Conservation (phyloP, 2,888 invertebrate species). For the Malthinus seriepunctatus region DNA sequence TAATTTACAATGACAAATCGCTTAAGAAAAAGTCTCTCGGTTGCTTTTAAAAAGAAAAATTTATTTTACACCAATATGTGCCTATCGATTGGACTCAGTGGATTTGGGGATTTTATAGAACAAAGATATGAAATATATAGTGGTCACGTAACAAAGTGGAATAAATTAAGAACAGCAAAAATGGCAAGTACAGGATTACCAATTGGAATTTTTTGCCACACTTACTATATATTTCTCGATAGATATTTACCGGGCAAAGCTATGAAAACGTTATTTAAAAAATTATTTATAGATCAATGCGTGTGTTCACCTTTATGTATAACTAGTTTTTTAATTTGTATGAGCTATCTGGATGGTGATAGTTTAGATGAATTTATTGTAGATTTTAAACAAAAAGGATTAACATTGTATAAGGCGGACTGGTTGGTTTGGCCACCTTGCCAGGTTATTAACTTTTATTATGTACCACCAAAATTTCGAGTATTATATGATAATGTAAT, state of each 20-base stretch:
- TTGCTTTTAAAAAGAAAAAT: constrained; percentile 66
- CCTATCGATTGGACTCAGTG: constrained; percentile 77
- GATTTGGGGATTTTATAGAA: constrained; percentile 76
- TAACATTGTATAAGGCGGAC: constrained; percentile 80
- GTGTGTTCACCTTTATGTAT: constrained; percentile 84
- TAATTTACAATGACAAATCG: background rate
- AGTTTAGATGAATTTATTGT: constrained; percentile 63
- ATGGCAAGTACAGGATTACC: constrained; percentile 79
- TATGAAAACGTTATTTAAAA: constrained; percentile 68
- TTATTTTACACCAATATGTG: constrained; percentile 79
- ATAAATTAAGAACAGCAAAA: constrained; percentile 66
- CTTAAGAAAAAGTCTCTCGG: background rate
- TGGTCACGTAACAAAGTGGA: constrained; percentile 61
- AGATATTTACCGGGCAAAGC: constrained; percentile 69
- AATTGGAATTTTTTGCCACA: constrained; percentile 80
- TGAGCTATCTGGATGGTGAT: constrained; percentile 72
- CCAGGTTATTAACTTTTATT: constrained; percentile 90
- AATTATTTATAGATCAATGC: constrained; percentile 81
- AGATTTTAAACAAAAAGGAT: constrained; percentile 75
- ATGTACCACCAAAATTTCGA: constrained; percentile 78
- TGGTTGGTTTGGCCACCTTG: constrained; percentile 94
- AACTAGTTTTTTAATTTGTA: constrained; percentile 73
- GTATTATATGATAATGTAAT: constrained; percentile 86
- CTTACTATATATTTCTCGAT: constrained; percentile 84
- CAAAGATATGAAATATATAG: constrained; percentile 75